Percentiles rank a stretch among this genome's conserved stretches.
phyloP scores from a whole-genome alignment of 2,113 vertebrate genomes.

The Genyomyrus donnyi region DNA sequence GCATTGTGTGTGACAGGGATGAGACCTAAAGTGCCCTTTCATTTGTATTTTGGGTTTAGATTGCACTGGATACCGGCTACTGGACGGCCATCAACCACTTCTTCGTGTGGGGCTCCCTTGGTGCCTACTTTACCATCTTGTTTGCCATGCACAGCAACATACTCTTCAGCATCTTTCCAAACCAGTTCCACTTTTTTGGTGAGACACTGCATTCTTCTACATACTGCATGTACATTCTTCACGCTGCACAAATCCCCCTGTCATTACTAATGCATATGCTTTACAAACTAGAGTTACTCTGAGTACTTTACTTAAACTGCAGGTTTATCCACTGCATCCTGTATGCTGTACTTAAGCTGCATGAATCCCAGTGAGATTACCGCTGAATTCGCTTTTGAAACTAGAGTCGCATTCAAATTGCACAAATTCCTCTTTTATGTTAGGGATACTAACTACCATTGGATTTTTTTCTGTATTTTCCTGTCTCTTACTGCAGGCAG shows the following conservation, averaged over 20 bases:
- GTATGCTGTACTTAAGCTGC: not conserved
- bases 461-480: constrained; percentile 8
- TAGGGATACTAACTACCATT: too few relatives aligned
- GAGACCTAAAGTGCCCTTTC: not conserved
- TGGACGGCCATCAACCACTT: constrained; percentile 94
- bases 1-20: not conserved
- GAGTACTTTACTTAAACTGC: not conserved
- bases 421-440: not conserved
- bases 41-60: constrained; percentile 54
- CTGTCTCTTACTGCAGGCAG: constrained; percentile 61
- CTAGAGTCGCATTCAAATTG: not conserved
- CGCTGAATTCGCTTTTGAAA: not conserved
- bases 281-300: not conserved
- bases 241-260: not conserved
- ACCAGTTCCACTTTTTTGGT: constrained; percentile 91
- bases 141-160: constrained; percentile 81
- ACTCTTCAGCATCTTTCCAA: constrained; percentile 84
- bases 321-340: not conserved
- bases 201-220: constrained; percentile 36
- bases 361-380: not conserved
- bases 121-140: constrained; percentile 80
- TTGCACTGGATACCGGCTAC: constrained; percentile 83
- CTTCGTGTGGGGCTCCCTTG: constrained; percentile 90
- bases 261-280: not conserved
- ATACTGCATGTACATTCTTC: not conserved